A percentile compares a stretch with the other conserved stretches of the same genome.
These are phyloP conservation scores for Nephrotoma guestfalica DNA, from an alignment of 2,888 invertebrate species.

Conservation along the genomic window DNA sequence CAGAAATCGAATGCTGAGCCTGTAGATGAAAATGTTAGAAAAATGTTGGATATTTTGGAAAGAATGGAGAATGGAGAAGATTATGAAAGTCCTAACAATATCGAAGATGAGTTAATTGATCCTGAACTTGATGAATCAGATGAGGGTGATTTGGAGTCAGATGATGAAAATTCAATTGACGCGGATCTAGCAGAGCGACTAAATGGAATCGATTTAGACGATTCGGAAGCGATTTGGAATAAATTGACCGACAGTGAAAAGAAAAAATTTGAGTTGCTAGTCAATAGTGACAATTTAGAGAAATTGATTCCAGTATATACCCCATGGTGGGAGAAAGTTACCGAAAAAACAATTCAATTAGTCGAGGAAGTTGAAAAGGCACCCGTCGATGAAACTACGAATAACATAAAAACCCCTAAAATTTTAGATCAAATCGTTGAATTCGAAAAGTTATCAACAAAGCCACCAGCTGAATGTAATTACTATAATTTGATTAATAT, in stretches of 20 bases:
- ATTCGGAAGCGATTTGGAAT: neutral
- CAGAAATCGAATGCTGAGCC: neutral
- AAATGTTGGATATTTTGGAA: neutral
- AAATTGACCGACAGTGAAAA: neutral
- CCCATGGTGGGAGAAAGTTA: neutral
- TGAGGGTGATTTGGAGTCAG: neutral
- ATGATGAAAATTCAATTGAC: neutral
- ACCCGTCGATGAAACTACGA: neutral
- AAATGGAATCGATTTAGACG: neutral
- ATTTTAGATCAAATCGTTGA: neutral
- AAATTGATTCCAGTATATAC: neutral
- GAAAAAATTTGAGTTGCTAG: neutral
- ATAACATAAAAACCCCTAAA: neutral
- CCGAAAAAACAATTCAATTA: neutral
- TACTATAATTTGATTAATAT: neutral
- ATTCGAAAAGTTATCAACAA: neutral
- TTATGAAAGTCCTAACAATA: neutral
- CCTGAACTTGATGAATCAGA: neutral
- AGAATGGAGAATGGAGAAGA: neutral
- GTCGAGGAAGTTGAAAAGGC: neutral
- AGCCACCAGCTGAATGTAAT: neutral
- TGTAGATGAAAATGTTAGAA: neutral
- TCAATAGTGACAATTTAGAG: neutral
- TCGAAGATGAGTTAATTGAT: neutral
- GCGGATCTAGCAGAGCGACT: neutral